Evolutionary conservation across 1,140 invertebrate genomes (phyloP), one percentile per base, ranked within the genome.

Genomic region (Amphibalanus amphitrite): DNA sequence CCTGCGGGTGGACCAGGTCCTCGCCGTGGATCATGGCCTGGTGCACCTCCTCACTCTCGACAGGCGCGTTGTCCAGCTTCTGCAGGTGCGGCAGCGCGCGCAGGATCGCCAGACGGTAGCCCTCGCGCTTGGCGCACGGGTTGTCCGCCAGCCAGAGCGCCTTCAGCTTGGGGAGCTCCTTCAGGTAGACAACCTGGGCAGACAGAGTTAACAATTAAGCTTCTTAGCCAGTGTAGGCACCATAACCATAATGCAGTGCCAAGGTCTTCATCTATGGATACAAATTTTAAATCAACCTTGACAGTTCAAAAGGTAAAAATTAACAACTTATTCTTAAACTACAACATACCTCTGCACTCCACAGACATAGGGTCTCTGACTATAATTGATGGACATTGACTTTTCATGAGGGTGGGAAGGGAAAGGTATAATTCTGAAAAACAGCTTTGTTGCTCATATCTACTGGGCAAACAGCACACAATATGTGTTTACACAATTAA

Each of bases 101-200:
- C 29, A 97, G 81, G 25, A 97, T 92, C 40, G 92, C 88, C 77
- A 89, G 81, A 69, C 94, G 87, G 81, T 97, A 97, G 71, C 92
- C 86, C n/a, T 90, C 87, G 73, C 83, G 83, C 65, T 88, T 85
- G 33, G 91, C 88, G 82, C 93, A 96, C 26, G 93, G 93, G 85
- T 97, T 97, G 82, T 96, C 94, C 73, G 89, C 90, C 20, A 97
- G 82, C 91, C 92, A 95, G 29, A 97, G 83, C 78, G 88, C 89
- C 74, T 88, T 87, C 71, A 97, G 84, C 74, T 88, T 86, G 10
- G 89, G 86, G 75, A 96, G 82, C 75, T 85, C 85, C 81, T 88
- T 87, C 69, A 97, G 83, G 79, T 95, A 93, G 72, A 88, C 86
- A 67, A 95, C 84, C 72, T 73, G 65, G 8, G 65, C 28, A 26